Conservation (phyloP, 2,888 invertebrate genomes). For the Amitus sp. region DNA sequence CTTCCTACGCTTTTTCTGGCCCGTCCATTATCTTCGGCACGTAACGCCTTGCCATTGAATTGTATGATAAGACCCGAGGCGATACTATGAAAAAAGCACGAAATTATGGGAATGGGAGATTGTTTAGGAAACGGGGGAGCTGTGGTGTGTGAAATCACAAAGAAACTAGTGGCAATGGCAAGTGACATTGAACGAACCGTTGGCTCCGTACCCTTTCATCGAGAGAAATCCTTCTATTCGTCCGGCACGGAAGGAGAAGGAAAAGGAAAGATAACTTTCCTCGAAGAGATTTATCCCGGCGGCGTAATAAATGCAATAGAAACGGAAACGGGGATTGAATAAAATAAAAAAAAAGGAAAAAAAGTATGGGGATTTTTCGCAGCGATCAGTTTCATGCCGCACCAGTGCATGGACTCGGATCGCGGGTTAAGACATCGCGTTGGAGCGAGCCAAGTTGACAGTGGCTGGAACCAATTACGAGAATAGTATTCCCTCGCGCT, state of each 20-base stretch:
- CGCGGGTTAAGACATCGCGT: conserved; percentile 58
- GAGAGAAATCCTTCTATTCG: conserved; percentile 9
- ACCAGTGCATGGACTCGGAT: conserved; percentile 38
- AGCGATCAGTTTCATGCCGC: conserved; percentile 46
- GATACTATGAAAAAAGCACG: conserved; percentile 2
- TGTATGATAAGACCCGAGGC: conserved; percentile 6
- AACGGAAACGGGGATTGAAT: conserved; percentile 11
- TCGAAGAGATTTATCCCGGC: conserved; percentile 11
- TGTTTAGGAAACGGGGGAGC: conserved; percentile 2
- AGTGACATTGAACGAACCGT: background rate
- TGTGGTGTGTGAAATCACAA: too few relatives aligned
- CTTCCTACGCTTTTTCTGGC: conserved; percentile 3
- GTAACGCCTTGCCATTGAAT: conserved; percentile 3
- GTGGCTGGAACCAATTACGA: conserved; percentile 62
- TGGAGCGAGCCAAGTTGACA: conserved; percentile 59
- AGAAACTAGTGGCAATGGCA: conserved; percentile 7
- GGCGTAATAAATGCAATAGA: conserved; percentile 13
- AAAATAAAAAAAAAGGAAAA: too few relatives aligned
- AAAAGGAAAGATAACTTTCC: conserved; percentile 4
- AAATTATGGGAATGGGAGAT: conserved; percentile 3
- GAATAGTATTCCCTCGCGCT: conserved; percentile 59
- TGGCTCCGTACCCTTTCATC: conserved; percentile 10
- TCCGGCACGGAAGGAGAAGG: conserved; percentile 7
- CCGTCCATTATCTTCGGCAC: conserved; percentile 4
- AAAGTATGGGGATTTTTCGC: conserved; percentile 46